A percentile compares a stretch with the other conserved stretches of the same genome.
These are phyloP conservation scores for Micrasema minimum DNA, from an alignment of 1,140 invertebrate genomes.

Conservation along the genomic window DNA sequence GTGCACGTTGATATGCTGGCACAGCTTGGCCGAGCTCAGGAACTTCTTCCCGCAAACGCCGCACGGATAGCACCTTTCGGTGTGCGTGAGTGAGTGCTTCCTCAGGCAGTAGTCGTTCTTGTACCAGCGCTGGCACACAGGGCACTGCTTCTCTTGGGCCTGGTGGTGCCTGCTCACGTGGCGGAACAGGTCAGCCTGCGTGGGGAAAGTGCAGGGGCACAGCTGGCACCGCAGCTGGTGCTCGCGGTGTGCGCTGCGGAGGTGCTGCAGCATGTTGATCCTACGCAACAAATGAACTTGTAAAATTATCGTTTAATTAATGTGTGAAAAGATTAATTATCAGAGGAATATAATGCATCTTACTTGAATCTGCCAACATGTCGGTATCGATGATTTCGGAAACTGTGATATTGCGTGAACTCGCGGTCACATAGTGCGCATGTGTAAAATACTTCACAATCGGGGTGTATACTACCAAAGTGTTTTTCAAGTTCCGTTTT, in stretches of 20 bases:
- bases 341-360: too few species aligned
- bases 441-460: neutral
- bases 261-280: slow-evolving; percentile 64
- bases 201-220: slow-evolving; percentile 30
- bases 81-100: slow-evolving; percentile 66
- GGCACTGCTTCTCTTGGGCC: slow-evolving; percentile 5
- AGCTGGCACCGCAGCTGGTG: slow-evolving; percentile 67
- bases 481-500: slow-evolving; percentile 1
- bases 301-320: too few species aligned
- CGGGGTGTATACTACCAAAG: neutral
- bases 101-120: slow-evolving; percentile 59
- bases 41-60: slow-evolving; percentile 64
- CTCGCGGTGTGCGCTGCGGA: slow-evolving; percentile 68
- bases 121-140: slow-evolving; percentile 17
- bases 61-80: slow-evolving; percentile 63
- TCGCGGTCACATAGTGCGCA: slow-evolving; percentile 11
- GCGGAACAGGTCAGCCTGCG: slow-evolving; percentile 58
- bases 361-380: slow-evolving; percentile 26
- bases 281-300: too few species aligned
- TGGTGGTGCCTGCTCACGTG: neutral
- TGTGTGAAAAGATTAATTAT: too few species aligned
- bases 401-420: slow-evolving; percentile 10
- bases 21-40: slow-evolving; percentile 65
- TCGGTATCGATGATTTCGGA: slow-evolving; percentile 8
- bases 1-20: slow-evolving; percentile 69